Base-by-base conservation (phyloP, 30 jellyfish, hydroid and myxozoan species). In the Catostylus mosaicus region DNA sequence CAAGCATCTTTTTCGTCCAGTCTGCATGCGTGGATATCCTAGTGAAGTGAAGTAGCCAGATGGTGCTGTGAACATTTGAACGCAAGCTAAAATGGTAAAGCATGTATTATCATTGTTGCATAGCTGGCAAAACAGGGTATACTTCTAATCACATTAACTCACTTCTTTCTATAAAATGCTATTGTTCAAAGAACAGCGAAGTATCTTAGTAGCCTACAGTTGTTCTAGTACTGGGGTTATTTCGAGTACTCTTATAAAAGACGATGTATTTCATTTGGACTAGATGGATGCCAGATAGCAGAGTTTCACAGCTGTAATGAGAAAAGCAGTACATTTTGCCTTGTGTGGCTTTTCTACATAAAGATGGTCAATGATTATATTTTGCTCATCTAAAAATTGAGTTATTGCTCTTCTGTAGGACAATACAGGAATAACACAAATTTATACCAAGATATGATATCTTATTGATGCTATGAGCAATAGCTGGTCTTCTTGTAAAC, bases 1-100 rank as follows among this genome's bases (percentile, higher is more conserved):
- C 10, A 18, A 26, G 24, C 33, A 24, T 33, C 22, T 26, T 43
- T 23, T 0, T 26, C 50, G 27, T 36, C 77, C 50, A 7, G 35
- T 23, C 20, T 11, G 26, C 11, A 26, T 19, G 11, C 7, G 56
- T 19, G 77, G 77, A 14, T 30, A 30, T 30, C 38, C 48, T 11
- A 54, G 77, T 1, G 77, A 65, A 7, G 56, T 26, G 54, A 65
- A 65, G 24, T 30, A 26, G 38, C 77, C 77, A 22, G 77, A 19
- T 6, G 4, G 14, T 26, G 77, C 3, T 43, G 46, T 22, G 7
- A 65, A 31, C 77, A 65, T 0, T 22, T 65, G 11, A 9, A 26
- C 5, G 26, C 63, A 50, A 4, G 63, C 63, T 50, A 50, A 50
- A 50, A 16, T 50, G 24, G 20, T 3, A 43, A 43, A 3, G 5